phyloP scores from a whole-genome alignment of 2,113 vertebrate genomes.

The Echinops telfairi region DNA sequence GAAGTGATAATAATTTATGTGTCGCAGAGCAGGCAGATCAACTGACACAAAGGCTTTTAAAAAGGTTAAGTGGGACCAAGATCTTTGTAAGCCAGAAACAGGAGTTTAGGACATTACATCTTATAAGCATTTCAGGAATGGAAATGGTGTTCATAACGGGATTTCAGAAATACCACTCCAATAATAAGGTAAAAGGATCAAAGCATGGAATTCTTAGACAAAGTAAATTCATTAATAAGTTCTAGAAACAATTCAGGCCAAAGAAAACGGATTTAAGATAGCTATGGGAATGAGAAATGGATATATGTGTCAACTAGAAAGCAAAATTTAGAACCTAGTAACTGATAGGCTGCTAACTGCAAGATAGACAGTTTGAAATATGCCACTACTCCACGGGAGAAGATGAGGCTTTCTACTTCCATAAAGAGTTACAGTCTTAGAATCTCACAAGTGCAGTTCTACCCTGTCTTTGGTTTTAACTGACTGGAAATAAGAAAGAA shows the following conservation, averaged over 20 bases:
- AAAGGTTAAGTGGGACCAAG: neutral
- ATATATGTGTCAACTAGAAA: conserved; percentile 2
- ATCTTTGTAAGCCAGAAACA: conserved; percentile 1
- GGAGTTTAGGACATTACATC: neutral
- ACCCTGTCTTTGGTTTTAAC: too few relatives aligned
- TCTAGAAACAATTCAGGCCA: neutral
- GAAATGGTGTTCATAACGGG: neutral
- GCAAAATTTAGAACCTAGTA: conserved; percentile 22
- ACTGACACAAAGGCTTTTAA: conserved; percentile 2
- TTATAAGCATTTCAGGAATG: neutral
- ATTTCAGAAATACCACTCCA: conserved; percentile 34
- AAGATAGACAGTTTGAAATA: too few relatives aligned
- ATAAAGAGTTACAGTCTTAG: too few relatives aligned
- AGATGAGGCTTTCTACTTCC: too few relatives aligned
- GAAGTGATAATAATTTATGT: conserved; percentile 51
- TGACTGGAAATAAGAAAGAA: too few relatives aligned
- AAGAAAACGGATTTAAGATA: neutral
- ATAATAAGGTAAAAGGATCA: conserved; percentile 20
- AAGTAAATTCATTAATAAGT: neutral
- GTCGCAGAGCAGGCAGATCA: neutral
- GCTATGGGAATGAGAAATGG: conserved; percentile 6
- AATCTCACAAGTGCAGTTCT: too few relatives aligned
- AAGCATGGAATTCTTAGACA: conserved; percentile 34
- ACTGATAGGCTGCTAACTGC: neutral
- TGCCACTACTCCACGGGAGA: too few relatives aligned